Evolutionary conservation across 1,140 invertebrate genomes (phyloP), one percentile per base, ranked within the genome.

Genomic region (Sipha flava): DNA sequence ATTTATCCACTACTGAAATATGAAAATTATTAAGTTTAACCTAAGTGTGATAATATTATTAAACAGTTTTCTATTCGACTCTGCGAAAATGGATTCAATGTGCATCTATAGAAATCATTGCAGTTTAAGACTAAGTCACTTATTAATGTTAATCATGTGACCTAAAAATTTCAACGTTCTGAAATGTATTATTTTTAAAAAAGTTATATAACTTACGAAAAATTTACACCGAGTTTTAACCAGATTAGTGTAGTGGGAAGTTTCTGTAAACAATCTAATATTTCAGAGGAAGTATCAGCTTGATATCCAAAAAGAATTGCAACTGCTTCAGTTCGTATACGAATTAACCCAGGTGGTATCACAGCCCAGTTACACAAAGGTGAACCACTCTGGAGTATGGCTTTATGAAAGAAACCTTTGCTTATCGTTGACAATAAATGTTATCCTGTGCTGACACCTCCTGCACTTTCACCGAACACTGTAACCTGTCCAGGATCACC

Each of bases 401-500:
- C 86, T 66, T 83, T 82, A 34, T 86, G 85, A 68, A 86, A 86
- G 3, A 85, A 75, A 29, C 84, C 81, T 81, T 37, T 80, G 37
- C 68, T 70, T 23, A 52, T 26, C 9, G 68, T 57, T 4, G 91
- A 93, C 0, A 93, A 84, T 86, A 92, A 87, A 83, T 93, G 91
- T 45, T 92, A 84, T 52, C 88, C 86, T 1, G 90, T 88, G 70
- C 90, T 90, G 81, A 88, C 88, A 0, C 88, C 88, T 0, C 93
- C 93, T 7, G 91, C 91, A 80, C 90, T 91, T 82, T 91, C 90
- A 2, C 93, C 93, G 1, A 87, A 81, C 1, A 92, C 86, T 0
- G 92, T 94, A 0, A 95, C 89, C 1, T 85, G 85, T 81, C 88
- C 86, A 0, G 91, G 88, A 86, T 95, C 91, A 1, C 93, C 93